Percentiles rank a stretch among this genome's conserved stretches.
These are phyloP conservation scores for Pampus argenteus DNA, from an alignment of 2,797 vertebrate genomes.

Conservation along the genomic window DNA sequence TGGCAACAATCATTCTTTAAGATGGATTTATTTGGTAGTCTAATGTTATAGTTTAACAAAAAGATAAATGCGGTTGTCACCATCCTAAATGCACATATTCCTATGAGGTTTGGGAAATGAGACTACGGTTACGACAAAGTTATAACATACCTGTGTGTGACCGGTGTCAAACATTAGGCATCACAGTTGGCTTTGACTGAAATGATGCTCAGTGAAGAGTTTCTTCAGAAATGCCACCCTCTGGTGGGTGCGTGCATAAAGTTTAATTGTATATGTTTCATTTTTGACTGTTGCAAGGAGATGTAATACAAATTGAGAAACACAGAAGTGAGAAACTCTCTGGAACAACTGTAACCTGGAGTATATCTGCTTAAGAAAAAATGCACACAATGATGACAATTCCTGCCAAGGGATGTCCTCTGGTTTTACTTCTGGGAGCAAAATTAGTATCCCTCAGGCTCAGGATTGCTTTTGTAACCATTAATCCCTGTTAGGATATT, in stretches of 20 bases:
- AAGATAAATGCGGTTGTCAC: background rate
- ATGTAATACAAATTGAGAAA: background rate
- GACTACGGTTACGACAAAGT: background rate
- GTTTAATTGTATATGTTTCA: background rate
- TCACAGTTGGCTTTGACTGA: background rate
- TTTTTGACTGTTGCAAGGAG: background rate
- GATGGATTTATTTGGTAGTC: background rate
- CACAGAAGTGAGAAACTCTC: background rate
- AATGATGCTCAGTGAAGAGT: background rate
- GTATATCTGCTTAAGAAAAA: conserved; percentile 1
- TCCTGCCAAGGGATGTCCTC: background rate
- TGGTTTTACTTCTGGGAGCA: background rate
- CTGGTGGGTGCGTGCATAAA: conserved; percentile 46
- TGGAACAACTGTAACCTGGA: background rate
- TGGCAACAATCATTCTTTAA: background rate
- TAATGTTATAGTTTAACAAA: background rate
- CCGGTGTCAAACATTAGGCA: background rate
- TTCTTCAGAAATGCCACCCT: conserved; percentile 55
- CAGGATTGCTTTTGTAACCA: conserved; percentile 8
- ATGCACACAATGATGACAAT: background rate
- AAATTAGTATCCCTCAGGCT: background rate
- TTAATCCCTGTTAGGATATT: background rate
- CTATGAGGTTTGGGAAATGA: background rate
- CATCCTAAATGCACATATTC: background rate
- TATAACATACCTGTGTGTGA: background rate